phyloP scores from a whole-genome alignment of 2,888 invertebrate species.

The Lasioglossum malachurum region DNA sequence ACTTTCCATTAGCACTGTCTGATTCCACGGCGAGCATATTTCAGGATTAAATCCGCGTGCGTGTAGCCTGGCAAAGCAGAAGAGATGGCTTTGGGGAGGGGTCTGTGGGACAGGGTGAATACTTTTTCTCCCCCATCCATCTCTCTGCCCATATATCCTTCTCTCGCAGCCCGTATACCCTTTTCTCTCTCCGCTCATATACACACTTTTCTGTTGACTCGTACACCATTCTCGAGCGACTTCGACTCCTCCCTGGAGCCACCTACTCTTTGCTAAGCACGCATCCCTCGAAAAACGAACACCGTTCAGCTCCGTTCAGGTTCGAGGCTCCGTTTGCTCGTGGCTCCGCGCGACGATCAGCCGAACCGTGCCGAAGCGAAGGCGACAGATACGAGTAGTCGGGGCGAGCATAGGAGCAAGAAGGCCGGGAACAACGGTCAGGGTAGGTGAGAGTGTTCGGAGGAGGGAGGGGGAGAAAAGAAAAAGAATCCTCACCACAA shows the following conservation, averaged over 20 bases:
- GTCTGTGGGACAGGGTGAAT: not conserved
- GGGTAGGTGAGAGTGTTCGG: slow-evolving; percentile 4
- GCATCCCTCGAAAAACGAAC: not conserved
- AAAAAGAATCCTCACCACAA: not conserved
- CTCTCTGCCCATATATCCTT: not conserved
- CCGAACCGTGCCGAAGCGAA: not conserved
- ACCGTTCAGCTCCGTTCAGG: not conserved
- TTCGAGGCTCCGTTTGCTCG: not conserved
- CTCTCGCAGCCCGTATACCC: not conserved
- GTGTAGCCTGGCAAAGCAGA: slow-evolving; percentile 8
- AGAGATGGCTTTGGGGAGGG: slow-evolving; percentile 7
- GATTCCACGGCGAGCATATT: slow-evolving; percentile 3
- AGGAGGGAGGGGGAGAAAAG: not conserved
- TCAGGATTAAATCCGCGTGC: slow-evolving; percentile 11
- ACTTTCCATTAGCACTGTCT: slow-evolving; percentile 16
- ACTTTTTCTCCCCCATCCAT: slow-evolving; percentile 1
- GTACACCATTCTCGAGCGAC: not conserved
- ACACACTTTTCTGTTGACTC: too few relatives aligned
- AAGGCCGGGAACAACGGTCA: not conserved
- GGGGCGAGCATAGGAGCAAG: not conserved
- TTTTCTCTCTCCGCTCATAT: not conserved
- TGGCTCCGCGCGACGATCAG: not conserved
- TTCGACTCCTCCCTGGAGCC: slow-evolving; percentile 1
- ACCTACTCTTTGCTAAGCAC: not conserved
- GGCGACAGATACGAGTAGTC: slow-evolving; percentile 2